Conservation (phyloP, 30 jellyfish, hydroid and myxozoan genomes). For the Aurelia coerulea region DNA sequence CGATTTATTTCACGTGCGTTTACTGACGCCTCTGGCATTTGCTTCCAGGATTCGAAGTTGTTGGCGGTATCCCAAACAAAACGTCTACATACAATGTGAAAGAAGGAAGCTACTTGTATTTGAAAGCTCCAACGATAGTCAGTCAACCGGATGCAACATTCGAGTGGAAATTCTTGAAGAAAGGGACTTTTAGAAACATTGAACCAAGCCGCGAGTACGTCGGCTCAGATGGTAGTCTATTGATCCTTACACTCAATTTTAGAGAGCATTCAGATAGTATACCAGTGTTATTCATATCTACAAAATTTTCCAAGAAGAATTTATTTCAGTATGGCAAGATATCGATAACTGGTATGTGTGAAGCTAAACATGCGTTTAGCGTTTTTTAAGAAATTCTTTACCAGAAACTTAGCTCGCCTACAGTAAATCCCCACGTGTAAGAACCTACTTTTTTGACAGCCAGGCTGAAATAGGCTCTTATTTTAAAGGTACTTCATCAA, state of each 20-base stretch:
- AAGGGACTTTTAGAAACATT: neutral
- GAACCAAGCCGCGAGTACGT: neutral
- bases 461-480: too few species aligned
- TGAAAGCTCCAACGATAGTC: neutral
- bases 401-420: too few species aligned
- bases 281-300: too few species aligned
- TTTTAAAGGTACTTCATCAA: too few species aligned
- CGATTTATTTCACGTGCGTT: neutral
- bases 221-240: neutral
- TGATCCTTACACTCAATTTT: neutral
- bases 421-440: too few species aligned
- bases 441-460: too few species aligned
- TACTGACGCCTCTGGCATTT: neutral
- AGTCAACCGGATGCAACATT: neutral
- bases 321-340: too few species aligned
- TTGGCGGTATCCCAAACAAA: neutral
- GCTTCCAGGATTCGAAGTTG: neutral
- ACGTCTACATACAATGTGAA: neutral
- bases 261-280: neutral
- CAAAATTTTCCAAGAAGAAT: too few species aligned
- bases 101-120: neutral
- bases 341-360: too few species aligned
- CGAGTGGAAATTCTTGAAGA: neutral
- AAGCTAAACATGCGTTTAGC: too few species aligned
- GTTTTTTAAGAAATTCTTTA: too few species aligned